Evolutionary conservation across 2,888 invertebrate genomes (phyloP), one percentile per base, ranked within the genome.

Genomic region (Dioctria rufipes): DNA sequence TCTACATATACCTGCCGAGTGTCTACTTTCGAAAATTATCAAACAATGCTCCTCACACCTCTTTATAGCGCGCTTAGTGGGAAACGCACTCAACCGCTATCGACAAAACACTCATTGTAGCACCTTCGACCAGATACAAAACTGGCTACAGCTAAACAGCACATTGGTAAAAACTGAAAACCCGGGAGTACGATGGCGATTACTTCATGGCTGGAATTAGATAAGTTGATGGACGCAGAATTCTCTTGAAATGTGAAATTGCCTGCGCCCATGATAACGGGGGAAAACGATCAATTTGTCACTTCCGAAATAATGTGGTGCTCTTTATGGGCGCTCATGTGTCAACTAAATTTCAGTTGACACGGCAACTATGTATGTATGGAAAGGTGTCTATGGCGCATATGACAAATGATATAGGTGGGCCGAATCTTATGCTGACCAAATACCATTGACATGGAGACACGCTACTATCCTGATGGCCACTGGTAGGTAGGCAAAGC

Each of bases 271-370:
- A 13, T 39, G 69, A 69, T 69, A 69, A 69, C 49, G 51, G 69
- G 25, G 69, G 69, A 69, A 69, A 69, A 51, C 43, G 69, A 69
- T 69, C 69, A 69, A 69, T 69, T 69, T 69, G 69, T 69, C 69
- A 69, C 49, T 51, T 69, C 51, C 69, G 69, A 11, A 54, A 11
- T 11, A 54, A 25, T 9, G 61, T 13, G 46, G n/a, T 46, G 42
- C 8, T 46, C 8, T 9, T 11, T 4, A 39, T 42, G 4, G 40
- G 65, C 65, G 39, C 65, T 25, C 40, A 40, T 43, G 43, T 42
- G 43, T 5, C 61, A 43, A 40, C 43, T 42, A 43, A 25, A 25
- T 25, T 25, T 42, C 51, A 69, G 40, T 40, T 4, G 65, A 39
- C 39, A 65, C 25, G 42, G 5, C 65, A 61, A 61, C 11, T 11